Base-by-base conservation (phyloP, 2,888 invertebrate genomes). In the Synanthedon vespiformis region DNA sequence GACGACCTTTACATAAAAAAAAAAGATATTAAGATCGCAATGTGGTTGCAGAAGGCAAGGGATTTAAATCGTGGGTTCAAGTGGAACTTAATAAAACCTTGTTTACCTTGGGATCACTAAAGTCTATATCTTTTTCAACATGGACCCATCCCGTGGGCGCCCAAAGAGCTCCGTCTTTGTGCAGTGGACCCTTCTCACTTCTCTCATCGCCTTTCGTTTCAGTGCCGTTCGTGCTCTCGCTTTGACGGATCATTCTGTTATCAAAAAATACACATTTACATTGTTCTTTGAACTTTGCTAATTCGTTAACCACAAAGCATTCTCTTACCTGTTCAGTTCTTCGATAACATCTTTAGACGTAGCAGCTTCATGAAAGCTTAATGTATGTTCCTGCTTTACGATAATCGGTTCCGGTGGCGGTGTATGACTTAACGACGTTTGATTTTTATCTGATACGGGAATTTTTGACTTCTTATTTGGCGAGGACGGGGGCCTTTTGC, bases 121-220 rank as follows among this genome's bases (percentile, higher is more conserved):
- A 90, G 80, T 93, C 93, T 57, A 93, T 92, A 66, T 93, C 92
- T 57, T 90, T 89, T 67, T 94, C 93, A 44, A 94, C 92, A 68
- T 93, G 93, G 56, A 94, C 91, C 94, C 94, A 94, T 44, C 93
- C 93, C 0, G 94, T 93, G 22, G 92, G 91, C 55, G 90, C 90
- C 82, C 92, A 90, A 58, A 92, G 88, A 40, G 91, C 92, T 54
- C 87, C 86, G 74, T 93, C 92, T 56, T 90, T 82, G n/a, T 80
- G 48, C 44, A 14, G 14, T n/a, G n/a, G 44, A 6, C 18, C 18
- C 22, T 48, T 12, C 57, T 55, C 11, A 68, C 72, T 18, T 72
- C 71, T 10, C 52, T 57, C 54, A 62, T 72, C 52, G 53, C 65
- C 40, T 50, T 50, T 40, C 13, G 34, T 11, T 53, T 71, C 77